Evolutionary conservation across 2,797 vertebrate genomes (phyloP), one percentile per base, ranked within the genome.

Genomic region (Argyrosomus regius): DNA sequence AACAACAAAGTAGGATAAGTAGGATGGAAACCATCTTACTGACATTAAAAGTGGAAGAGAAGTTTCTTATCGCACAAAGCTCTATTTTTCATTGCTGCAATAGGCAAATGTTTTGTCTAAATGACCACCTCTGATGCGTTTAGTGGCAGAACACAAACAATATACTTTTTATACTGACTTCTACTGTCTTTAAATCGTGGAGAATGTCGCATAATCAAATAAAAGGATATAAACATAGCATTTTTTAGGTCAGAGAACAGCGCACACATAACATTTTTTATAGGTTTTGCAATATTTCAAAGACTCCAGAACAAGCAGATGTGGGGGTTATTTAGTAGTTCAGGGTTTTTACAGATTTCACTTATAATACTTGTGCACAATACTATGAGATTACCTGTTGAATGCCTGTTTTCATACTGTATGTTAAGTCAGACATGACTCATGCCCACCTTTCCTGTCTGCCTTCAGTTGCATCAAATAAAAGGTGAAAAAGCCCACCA

Each of bases 241-340:
- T 26, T 84, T 58, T 86, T 82, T 57, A 67, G 57, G 63, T 81
- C 77, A 72, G 28, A 65, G 20, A 84, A 79, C 35, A 67, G 45
- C 52, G 35, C 41, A 53, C 8, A 54, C 76, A 83, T 74, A 56
- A 72, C 68, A 72, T 41, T 70, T 72, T 67, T 18, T 81, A 74
- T 18, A 70, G 56, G 41, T 52, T 59, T 16, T 24, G 53, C 75
- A 73, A 77, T 72, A 77, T 75, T 77, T 81, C 11, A 77, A 75
- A 79, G 67, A 62, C 72, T 64, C 48, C 26, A 75, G 43, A 68
- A 76, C 31, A 31, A 71, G 72, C 63, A 72, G 24, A 78, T 45
- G 18, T 53, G 13, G 24, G 35, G 39, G 62, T 45, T 76, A 74
- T 84, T 77, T 88, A 17, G 28, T n/a, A 39, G 18, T 28, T 62